Base-by-base conservation (phyloP, 2,113 vertebrate genomes). In the Cichladusa arquata region DNA sequence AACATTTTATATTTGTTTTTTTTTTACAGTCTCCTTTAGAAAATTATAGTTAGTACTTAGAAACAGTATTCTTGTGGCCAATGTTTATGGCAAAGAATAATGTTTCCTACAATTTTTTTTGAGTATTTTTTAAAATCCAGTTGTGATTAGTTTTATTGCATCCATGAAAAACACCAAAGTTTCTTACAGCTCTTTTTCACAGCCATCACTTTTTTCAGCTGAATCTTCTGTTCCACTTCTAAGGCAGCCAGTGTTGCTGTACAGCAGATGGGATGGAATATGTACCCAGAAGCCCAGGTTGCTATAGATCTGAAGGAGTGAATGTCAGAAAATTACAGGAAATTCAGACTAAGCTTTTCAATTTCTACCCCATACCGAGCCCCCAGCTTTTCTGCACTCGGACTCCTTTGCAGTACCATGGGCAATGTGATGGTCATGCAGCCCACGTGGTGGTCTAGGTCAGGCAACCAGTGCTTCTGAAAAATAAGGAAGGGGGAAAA, bases 361-460 rank as follows among this genome's bases (percentile, higher is more conserved):
- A 4, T 88, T 82, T 61, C 57, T 76, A 23, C 33, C 19, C 11
- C 36, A 14, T 25, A 40, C 25, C 1, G 4, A 86, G n/a, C 19
- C 19, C 15, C 13, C 20, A 36, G 28, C 12, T 48, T 79, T 86
- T 81, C 36, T 93, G 18, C 12, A 8, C 25, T 66, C 0, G 0
- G 48, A 24, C 16, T 45, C 16, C 44, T 2, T 10, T 67, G 56
- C 10, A 15, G 19, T 31, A 2, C 33, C 9, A 23, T 0, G 57
- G 62, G 44, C 66, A 40, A 9, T 38, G 38, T 40, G 47, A 6
- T 18, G 38, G 19, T 22, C 1, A 0, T 25, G 36, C 51, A 86
- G 56, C 31, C 29, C 23, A 8, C 1, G 0, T 16, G 18, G n/a
- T 48, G 26, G 12, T 51, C 31, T 66, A 19, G 36, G 12, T 38